These are phyloP conservation scores for Doryteuthis pealeii DNA, from an alignment of 1,140 invertebrate genomes.

Conservation along the genomic window DNA sequence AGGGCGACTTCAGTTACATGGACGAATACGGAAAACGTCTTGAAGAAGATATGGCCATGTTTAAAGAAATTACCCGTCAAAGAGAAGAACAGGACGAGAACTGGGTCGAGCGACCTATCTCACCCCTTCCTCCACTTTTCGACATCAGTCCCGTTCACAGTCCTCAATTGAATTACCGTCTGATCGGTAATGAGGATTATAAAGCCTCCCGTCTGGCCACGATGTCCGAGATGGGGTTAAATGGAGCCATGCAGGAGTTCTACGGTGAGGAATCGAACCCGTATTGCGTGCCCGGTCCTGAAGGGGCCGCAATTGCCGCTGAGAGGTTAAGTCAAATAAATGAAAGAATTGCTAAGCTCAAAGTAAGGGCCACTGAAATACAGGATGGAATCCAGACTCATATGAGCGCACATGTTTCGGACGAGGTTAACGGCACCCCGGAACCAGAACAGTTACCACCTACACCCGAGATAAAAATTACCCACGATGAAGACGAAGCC, in stretches of 20 bases:
- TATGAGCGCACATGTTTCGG: too few species aligned
- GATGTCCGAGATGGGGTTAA: neutral
- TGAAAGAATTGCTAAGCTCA: neutral
- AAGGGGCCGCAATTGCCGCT: neutral
- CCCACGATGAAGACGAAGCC: neutral
- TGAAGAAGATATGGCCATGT: neutral
- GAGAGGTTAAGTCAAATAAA: neutral
- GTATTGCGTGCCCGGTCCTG: neutral
- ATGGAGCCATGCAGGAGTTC: too few species aligned
- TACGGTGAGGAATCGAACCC: neutral
- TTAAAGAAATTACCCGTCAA: neutral
- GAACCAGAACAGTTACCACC: neutral
- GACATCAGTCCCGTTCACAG: neutral
- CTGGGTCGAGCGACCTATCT: neutral
- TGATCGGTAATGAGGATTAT: neutral
- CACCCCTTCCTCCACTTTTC: conserved; percentile 1
- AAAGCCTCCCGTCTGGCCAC: neutral
- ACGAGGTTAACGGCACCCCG: too few species aligned
- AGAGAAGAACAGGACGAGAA: neutral
- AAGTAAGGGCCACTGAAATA: neutral
- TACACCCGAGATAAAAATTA: neutral
- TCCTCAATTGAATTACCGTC: neutral
- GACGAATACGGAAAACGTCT: conserved; percentile 4
- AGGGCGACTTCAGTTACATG: neutral
- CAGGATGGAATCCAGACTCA: neutral